phyloP scores from a whole-genome alignment of 2,797 vertebrate species.

The Gymnocypris eckloni region DNA sequence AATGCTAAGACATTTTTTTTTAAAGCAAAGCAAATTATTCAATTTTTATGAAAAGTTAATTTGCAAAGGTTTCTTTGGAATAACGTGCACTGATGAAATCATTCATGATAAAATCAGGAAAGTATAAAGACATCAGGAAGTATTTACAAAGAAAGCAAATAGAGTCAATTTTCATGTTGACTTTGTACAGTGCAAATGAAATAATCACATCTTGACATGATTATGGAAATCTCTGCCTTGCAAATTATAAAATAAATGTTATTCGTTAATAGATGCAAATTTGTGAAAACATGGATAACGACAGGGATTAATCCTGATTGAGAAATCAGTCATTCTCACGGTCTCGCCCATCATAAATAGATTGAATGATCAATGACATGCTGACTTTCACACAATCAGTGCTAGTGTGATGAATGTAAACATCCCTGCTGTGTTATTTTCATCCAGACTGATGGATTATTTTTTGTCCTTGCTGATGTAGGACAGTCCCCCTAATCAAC shows the following conservation, averaged over 20 bases:
- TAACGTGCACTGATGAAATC: neutral
- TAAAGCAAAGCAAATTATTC: neutral
- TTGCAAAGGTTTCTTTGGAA: neutral
- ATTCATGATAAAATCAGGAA: neutral
- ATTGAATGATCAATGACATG: slow-evolving; percentile 38
- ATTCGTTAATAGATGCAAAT: slow-evolving; percentile 8
- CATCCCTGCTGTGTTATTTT: slow-evolving; percentile 42
- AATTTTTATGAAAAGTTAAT: neutral
- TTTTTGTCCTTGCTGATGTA: slow-evolving; percentile 37
- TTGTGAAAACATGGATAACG: slow-evolving; percentile 23
- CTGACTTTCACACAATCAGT: slow-evolving; percentile 36
- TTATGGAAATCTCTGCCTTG: slow-evolving; percentile 32
- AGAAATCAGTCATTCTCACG: slow-evolving; percentile 29
- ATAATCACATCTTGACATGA: slow-evolving; percentile 16
- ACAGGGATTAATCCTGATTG: slow-evolving; percentile 24
- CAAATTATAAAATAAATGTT: slow-evolving; percentile 16
- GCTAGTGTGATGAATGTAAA: slow-evolving; percentile 26
- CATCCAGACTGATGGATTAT: slow-evolving; percentile 32
- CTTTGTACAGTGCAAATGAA: slow-evolving; percentile 21
- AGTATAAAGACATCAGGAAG: neutral
- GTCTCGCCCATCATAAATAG: slow-evolving; percentile 37
- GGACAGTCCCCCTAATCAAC: slow-evolving; percentile 32
- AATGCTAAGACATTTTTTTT: neutral
- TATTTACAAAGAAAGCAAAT: neutral
- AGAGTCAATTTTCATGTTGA: neutral